Base-by-base conservation (phyloP, 2,888 invertebrate species). In the Molorchus minor region DNA sequence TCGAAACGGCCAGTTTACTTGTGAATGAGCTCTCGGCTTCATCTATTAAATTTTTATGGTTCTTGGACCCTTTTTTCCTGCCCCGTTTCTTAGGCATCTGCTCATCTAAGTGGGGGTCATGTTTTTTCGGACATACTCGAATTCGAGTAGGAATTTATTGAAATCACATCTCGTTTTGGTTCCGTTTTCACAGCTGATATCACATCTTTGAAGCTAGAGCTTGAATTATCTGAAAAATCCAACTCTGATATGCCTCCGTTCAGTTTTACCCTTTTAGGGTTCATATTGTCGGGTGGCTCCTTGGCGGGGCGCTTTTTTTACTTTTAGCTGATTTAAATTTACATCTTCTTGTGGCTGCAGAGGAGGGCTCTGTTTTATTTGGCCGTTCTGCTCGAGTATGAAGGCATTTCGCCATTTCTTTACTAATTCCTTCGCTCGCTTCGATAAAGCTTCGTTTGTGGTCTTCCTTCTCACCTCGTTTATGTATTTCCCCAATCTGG, bases 391-490 rank as follows among this genome's bases (percentile, higher is more conserved):
- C 29, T 79, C 79, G 15, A 90, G 90, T 75, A 91, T 84, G 72
- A 96, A 88, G 82, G 93, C 88, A 82, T 91, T 91, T 73, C 96
- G 89, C 97, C 97, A 97, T 82, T 91, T 87, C 75, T 94, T 94
- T 56, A 97, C 89, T 79, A 97, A 85, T 77, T 92, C 92, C 82
- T 96, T 97, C 57, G 95, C 93, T 68, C 96, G 87, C 75, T 92
- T 90, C 52, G 96, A 94, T 79, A 97, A 84, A 61, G 86, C 86
- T 69, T 93, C 92, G 80, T 95, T 92, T 58, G 85, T 86, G 36
- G 94, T 94, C 81, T 93, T 93, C 60, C 93, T 86, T 55, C 97
- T 87, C 49, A 97, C 84, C 80, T 95, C 94, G 81, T 97, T 97
- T 81, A 97, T 92, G 79, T 93, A 90, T 81, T 92, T 93, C 35